Conservation (phyloP, 2,888 invertebrate species). For the Rhynchonema sp. region DNA sequence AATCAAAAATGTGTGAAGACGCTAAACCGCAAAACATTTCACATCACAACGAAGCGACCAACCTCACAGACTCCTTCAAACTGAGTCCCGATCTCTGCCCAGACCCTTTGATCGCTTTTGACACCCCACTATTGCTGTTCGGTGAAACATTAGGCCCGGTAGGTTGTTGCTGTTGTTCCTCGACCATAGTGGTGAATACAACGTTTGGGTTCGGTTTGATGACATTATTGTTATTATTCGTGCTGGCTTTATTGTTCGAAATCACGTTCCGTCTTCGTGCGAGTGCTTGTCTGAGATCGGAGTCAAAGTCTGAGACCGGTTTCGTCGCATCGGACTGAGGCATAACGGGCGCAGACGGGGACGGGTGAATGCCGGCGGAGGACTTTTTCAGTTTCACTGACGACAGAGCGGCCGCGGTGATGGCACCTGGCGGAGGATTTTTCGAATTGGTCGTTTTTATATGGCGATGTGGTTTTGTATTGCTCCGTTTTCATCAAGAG, state of each 20-base stretch:
- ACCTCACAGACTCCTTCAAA: slow-evolving; percentile 25
- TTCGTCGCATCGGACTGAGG: slow-evolving; percentile 2
- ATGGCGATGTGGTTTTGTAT: no score
- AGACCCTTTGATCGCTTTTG: no score
- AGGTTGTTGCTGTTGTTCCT: not conserved
- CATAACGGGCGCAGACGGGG: not conserved
- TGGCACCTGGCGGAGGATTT: not conserved
- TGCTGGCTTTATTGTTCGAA: not conserved
- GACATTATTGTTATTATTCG: not conserved
- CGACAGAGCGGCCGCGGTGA: not conserved
- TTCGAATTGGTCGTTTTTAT: slow-evolving; percentile 2
- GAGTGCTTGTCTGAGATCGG: slow-evolving; percentile 15
- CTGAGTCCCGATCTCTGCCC: slow-evolving; percentile 11
- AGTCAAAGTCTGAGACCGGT: slow-evolving; percentile 20
- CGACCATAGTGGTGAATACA: not conserved
- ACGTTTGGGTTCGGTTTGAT: not conserved
- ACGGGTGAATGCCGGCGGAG: not conserved
- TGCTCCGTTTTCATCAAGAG: no score
- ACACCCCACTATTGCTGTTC: no score
- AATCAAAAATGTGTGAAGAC: no score
- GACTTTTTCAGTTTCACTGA: not conserved
- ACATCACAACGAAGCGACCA: no score
- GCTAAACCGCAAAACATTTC: no score
- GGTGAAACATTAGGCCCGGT: no score
- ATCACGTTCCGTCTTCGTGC: not conserved